Base-by-base conservation (phyloP, 2,113 vertebrate species). In the Rhagologus leucostigma region DNA sequence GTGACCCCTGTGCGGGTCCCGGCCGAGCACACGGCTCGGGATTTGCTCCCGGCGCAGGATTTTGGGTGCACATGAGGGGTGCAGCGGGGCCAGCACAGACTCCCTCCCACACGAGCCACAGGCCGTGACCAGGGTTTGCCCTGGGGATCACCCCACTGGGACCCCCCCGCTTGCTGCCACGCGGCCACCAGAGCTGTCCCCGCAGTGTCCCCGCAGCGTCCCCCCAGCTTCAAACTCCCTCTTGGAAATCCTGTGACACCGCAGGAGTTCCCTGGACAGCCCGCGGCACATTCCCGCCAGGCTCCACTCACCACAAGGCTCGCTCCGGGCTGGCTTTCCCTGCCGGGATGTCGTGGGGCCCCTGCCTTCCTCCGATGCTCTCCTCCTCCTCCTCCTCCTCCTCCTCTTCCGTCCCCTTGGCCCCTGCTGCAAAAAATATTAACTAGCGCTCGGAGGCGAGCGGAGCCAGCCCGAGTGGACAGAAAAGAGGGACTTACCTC, bases 401-500 rank as follows among this genome's bases (percentile, higher is more conserved):
- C 68, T 47, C 79, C 87, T 59, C 75, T 16, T 63, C 73, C 24
- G 71, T 73, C 80, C 78, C 73, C 87, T 83, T 29, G 16, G 59
- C 86, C 84, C 44, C 63, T 41, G 63, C 69, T 86, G 75, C 90
- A 75, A 84, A 89, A 97, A 94, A 91, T 16, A 97, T 96, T 95
- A 96, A 97, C 93, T 87, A 95, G 64, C 26, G 1, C 49, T 32
- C 6, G 8, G 53, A 46, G 62, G 68, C 4, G 4, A 83, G 53
- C 1, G 0, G 63, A 88, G 89, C 46, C 79, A 85, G 57, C 56
- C 29, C 0, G 5, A 74, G 64, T 5, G 0, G 26, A 27, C 0
- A 12, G 33, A 19, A 73, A n/a, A 32, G 4, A 20, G 14, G 30
- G 15, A 10, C 22, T 91, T 2, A 26, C 56, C 39, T 67, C 70